Evolutionary conservation across 2,113 vertebrate species (phyloP).

Genomic region (Xiphorhynchus elegans): DNA sequence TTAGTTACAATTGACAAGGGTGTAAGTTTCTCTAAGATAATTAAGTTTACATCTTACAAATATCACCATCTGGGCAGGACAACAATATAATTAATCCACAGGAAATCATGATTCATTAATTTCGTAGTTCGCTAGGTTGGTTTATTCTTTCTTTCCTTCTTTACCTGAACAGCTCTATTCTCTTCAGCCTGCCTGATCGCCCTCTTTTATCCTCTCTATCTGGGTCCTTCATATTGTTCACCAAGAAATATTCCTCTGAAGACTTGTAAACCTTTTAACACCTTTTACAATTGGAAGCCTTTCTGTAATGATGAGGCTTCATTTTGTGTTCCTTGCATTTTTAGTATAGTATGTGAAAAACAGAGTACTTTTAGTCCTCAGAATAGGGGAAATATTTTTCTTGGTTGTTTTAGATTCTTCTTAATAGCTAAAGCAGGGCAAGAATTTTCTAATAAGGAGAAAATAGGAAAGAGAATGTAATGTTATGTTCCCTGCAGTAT

Average conservation of each 20-base stretch:
- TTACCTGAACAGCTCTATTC: not conserved
- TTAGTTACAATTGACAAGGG: not conserved
- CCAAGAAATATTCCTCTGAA: not conserved
- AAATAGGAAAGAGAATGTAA: not conserved
- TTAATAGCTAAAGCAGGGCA: conserved; percentile 8
- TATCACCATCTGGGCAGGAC: not conserved
- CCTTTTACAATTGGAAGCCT: not conserved
- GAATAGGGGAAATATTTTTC: not conserved
- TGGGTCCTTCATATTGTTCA: not conserved
- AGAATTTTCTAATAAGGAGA: conserved; percentile 51
- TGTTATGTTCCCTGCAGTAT: not conserved
- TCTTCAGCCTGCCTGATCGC: not conserved
- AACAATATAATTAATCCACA: not conserved
- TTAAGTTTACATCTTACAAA: not conserved
- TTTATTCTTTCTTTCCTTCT: not conserved
- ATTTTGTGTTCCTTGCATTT: not conserved
- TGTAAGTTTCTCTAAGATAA: not conserved
- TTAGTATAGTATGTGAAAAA: not conserved
- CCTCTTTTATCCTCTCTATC: not conserved
- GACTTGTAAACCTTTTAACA: not conserved
- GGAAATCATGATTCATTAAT: not conserved
- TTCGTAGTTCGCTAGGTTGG: not conserved
- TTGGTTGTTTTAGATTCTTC: not conserved
- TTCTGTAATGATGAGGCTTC: not conserved
- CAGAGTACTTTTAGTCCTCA: not conserved